Conservation (phyloP, 2,797 vertebrate genomes). For the Sciaenops ocellatus region DNA sequence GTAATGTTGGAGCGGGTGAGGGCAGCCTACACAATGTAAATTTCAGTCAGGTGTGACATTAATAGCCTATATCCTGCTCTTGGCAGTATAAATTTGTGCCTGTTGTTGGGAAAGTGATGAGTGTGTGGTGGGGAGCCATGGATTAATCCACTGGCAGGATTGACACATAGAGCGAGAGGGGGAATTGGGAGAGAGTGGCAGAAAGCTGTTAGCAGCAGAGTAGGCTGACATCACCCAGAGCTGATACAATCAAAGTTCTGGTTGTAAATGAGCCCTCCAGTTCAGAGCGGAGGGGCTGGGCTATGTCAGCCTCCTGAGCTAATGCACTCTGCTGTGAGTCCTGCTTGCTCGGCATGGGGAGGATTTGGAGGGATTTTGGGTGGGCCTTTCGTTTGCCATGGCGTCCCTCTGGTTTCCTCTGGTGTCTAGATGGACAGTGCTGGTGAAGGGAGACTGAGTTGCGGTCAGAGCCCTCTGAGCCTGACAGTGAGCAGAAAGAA, state of each 20-base stretch:
- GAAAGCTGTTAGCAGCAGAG: constrained; percentile 56
- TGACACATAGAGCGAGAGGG: constrained; percentile 50
- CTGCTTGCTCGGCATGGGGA: constrained; percentile 71
- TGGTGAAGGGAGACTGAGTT: constrained; percentile 75
- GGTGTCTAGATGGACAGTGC: constrained; percentile 70
- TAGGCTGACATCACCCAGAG: constrained; percentile 74
- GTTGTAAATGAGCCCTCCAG: constrained; percentile 59
- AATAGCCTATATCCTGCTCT: constrained; percentile 63
- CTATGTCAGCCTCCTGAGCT: constrained; percentile 77
- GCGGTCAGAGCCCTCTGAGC: constrained; percentile 53
- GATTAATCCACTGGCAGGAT: constrained; percentile 64
- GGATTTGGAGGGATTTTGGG: constrained; percentile 75
- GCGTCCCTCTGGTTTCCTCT: constrained; percentile 64
- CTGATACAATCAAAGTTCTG: constrained; percentile 71
- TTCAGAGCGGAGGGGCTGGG: constrained; percentile 60
- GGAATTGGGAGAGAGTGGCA: constrained; percentile 56
- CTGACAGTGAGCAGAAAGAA: constrained; percentile 71
- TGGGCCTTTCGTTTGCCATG: constrained; percentile 55
- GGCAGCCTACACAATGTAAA: constrained; percentile 66
- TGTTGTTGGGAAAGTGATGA: constrained; percentile 60
- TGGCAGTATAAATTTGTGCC: constrained; percentile 45
- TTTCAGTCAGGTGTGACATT: constrained; percentile 75
- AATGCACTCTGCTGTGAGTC: constrained; percentile 71
- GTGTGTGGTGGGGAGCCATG: constrained; percentile 53
- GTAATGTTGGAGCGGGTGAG: constrained; percentile 49